Evolutionary conservation across 2,888 invertebrate genomes (phyloP).

Genomic region (Graphium colonna): DNA sequence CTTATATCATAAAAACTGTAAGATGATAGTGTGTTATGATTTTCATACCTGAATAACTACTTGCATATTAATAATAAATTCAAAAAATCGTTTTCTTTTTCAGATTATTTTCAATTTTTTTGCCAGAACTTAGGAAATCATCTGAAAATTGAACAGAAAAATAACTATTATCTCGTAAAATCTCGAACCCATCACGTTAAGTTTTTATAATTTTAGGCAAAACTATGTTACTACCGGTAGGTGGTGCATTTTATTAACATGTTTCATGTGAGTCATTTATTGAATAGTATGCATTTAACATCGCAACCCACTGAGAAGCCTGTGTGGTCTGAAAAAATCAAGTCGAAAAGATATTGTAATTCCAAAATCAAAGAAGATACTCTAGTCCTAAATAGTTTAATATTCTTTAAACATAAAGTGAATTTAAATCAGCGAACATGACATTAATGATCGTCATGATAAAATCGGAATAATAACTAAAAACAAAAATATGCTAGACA

Average conservation of each 20-base stretch:
- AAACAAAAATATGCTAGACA: not conserved
- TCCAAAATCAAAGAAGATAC: not conserved
- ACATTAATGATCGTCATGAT: not conserved
- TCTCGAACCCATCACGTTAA: too few relatives aligned
- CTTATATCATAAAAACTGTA: too few relatives aligned
- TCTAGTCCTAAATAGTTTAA: not conserved
- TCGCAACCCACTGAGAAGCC: not conserved
- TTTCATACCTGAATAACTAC: slow-evolving; percentile 3
- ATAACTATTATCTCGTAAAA: too few relatives aligned
- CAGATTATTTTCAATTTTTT: too few relatives aligned
- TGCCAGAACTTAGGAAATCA: slow-evolving; percentile 14
- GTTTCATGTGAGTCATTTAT: not conserved
- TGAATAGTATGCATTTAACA: not conserved
- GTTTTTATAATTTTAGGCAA: too few relatives aligned
- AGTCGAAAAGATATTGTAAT: not conserved
- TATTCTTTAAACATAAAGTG: slow-evolving; percentile 6
- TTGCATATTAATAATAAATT: too few relatives aligned
- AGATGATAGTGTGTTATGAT: too few relatives aligned
- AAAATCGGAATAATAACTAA: not conserved
- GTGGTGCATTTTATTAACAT: slow-evolving; percentile 2
- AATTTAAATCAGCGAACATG: slow-evolving; percentile 2
- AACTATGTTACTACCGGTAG: slow-evolving; percentile 2
- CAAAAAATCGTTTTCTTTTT: too few relatives aligned
- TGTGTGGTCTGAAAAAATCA: not conserved
- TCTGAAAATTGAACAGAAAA: too few relatives aligned